phyloP scores from a whole-genome alignment of 2,888 invertebrate species.

The Tenodera sinensis region DNA sequence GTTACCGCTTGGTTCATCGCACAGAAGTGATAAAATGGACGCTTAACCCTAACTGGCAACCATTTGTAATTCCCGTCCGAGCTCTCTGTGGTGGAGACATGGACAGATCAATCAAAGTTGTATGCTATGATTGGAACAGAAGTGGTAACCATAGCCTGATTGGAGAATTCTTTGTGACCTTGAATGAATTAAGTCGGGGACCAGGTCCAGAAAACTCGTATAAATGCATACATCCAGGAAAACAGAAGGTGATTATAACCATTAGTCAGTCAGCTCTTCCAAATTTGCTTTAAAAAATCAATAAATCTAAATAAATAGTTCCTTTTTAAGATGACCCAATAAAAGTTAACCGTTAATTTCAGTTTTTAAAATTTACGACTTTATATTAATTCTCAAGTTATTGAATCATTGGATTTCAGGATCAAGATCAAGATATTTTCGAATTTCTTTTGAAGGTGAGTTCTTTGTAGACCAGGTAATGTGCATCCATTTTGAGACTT shows the following conservation, averaged over 20 bases:
- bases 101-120: constrained; percentile 48
- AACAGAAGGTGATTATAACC: constrained; percentile 28
- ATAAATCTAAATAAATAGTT: neutral
- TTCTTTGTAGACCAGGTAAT: neutral
- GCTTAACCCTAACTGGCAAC: constrained; percentile 53
- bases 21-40: constrained; percentile 52
- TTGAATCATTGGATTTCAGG: neutral
- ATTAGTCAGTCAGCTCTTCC: neutral
- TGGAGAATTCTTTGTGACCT: constrained; percentile 47
- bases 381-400: neutral
- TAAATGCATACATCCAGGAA: constrained; percentile 41
- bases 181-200: constrained; percentile 45
- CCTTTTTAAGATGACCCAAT: neutral
- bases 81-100: constrained; percentile 52
- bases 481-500: too few species aligned
- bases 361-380: too few species aligned
- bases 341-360: too few species aligned
- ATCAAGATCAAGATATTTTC: neutral
- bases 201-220: constrained; percentile 41
- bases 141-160: constrained; percentile 49
- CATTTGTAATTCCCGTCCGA: constrained; percentile 46
- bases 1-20: constrained; percentile 50
- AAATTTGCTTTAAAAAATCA: neutral
- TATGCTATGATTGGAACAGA: constrained; percentile 51
- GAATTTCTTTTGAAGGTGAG: neutral